phyloP scores from a whole-genome alignment of 2,888 invertebrate species.

The Exephanes ischioxanthus region DNA sequence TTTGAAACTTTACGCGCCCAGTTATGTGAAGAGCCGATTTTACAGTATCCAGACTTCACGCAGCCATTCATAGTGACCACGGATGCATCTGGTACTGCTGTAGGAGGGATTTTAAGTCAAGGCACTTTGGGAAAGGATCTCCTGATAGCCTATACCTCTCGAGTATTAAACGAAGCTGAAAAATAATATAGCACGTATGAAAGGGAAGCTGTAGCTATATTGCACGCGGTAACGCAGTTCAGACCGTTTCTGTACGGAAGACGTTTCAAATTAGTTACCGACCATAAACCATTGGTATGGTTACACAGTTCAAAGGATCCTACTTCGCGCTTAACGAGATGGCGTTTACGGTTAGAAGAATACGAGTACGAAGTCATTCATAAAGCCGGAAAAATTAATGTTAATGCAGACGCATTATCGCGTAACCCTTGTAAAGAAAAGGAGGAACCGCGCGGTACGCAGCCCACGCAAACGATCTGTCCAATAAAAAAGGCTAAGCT shows the following conservation, averaged over 20 bases:
- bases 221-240: conserved; percentile 32
- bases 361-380: too few relatives aligned
- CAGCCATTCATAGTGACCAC: conserved; percentile 69
- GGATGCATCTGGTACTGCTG: conserved; percentile 69
- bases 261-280: conserved; percentile 31
- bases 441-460: too few relatives aligned
- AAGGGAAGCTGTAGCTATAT: conserved; percentile 45
- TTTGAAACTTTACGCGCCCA: conserved; percentile 65
- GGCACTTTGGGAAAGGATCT: conserved; percentile 58
- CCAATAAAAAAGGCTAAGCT: too few relatives aligned
- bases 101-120: conserved; percentile 74
- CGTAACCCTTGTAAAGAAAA: too few relatives aligned
- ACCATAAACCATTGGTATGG: conserved; percentile 45
- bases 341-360: too few relatives aligned
- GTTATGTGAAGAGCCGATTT: conserved; percentile 24
- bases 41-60: conserved; percentile 70
- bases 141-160: conserved; percentile 59
- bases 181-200: conserved; percentile 45
- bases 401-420: too few relatives aligned
- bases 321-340: conserved; percentile 3
- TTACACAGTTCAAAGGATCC: conserved; percentile 37
- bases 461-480: too few relatives aligned
- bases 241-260: conserved; percentile 24
- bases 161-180: conserved; percentile 62
- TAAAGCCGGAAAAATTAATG: too few relatives aligned